Evolutionary conservation across 2,888 invertebrate genomes (phyloP).

Genomic region (Ypsolopha scabrella): DNA sequence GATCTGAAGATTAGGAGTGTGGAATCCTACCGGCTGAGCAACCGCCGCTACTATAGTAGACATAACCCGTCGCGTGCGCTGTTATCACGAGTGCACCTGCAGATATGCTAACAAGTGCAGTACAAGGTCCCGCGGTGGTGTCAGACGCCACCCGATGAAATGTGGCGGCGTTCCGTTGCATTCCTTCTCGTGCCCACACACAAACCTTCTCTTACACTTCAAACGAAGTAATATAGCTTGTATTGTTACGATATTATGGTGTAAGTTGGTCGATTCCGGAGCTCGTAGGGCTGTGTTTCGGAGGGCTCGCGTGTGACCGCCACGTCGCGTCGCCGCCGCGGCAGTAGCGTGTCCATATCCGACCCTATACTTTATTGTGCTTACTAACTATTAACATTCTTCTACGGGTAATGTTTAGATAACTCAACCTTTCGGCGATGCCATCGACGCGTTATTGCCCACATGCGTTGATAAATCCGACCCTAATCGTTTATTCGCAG

Average conservation of each 20-base stretch:
- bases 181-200: conserved; percentile 3
- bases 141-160: conserved; percentile 2
- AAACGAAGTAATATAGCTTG: too few relatives aligned
- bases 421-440: conserved; percentile 22
- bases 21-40: too few relatives aligned
- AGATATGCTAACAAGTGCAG: conserved; percentile 10
- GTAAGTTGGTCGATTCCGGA: not conserved
- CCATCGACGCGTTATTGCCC: conserved; percentile 2
- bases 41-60: too few relatives aligned
- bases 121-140: conserved; percentile 2
- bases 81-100: conserved; percentile 9
- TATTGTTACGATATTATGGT: too few relatives aligned
- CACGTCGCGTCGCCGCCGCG: conserved; percentile 32
- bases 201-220: too few relatives aligned
- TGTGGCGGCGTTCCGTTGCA: conserved; percentile 7
- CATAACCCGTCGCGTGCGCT: conserved; percentile 7
- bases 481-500: conserved; percentile 1
- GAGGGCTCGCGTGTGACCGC: conserved; percentile 32
- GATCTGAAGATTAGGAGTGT: too few relatives aligned
- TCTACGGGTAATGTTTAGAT: conserved; percentile 61
- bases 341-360: not conserved
- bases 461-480: not conserved
- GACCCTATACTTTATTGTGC: conserved; percentile 42
- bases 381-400: conserved; percentile 63
- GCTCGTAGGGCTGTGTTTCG: not conserved